Evolutionary conservation across 2,113 vertebrate species (phyloP), one percentile per base, ranked within the genome.

Genomic region (Anthoscopus minutus): DNA sequence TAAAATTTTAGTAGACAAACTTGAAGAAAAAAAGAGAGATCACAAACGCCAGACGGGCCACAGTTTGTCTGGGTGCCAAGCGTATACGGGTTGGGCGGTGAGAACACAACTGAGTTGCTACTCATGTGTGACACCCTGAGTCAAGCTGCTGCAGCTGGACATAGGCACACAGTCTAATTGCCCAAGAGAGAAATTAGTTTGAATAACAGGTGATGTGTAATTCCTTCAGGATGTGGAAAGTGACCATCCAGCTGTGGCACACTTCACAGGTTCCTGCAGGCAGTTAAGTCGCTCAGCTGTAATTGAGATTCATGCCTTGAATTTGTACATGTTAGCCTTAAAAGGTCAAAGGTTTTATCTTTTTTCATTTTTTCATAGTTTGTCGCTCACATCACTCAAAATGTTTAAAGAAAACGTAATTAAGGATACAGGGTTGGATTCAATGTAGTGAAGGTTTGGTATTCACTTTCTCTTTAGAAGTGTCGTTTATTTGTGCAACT

Each of bases 61-160:
- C 15, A 54, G 7, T 60, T 58, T 66, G 28, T 87, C 35, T 47
- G 42, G 20, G 15, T 90, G 79, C 42, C 54, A 51, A 44, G 44
- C 0, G 0, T 30, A 2, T 16, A 17, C 0, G 0, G 16, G 21
- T 1, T 86, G 76, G 28, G 33, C 56, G 35, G 25, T 81, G 47
- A 73, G 58, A 83, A 38, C 0, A 3, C 31, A 30, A 4, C 5
- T 22, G 71, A 73, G 35, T 88, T 90, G 21, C 17, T 20, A 1
- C 35, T 91, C 4, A 0, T 50, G 18, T 69, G 76, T 58, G 44
- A 40, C 31, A 23, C n/a, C 22, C 23, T 9, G 17, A 79, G 87
- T 37, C 42, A 45, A 50, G 58, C 70, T 38, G 45, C 70, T 86
- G 12, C 65, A 24, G 50, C 66, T 92, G 88, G 20, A 48, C 15